Percentiles rank a stretch among this genome's conserved stretches.
These are phyloP conservation scores for Hycleus cichorii DNA, from an alignment of 1,140 invertebrate species.

Conservation along the genomic window DNA sequence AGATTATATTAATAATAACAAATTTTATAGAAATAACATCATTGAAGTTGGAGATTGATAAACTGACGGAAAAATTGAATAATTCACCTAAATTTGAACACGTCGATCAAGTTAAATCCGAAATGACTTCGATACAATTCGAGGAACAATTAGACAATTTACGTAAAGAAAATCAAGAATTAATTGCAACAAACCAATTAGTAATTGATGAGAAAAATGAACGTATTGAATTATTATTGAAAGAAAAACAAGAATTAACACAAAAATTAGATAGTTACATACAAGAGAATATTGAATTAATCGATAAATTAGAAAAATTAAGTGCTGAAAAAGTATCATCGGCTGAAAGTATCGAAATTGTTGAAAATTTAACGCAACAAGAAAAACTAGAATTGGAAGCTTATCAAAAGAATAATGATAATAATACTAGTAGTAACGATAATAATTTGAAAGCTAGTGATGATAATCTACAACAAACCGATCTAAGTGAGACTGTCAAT, in stretches of 20 bases:
- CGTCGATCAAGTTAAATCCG: slow-evolving; percentile 57
- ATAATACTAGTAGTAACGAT: slow-evolving; percentile 4
- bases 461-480: slow-evolving; percentile 26
- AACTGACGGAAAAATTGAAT: slow-evolving; percentile 28
- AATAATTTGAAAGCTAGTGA: slow-evolving; percentile 18
- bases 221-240: slow-evolving; percentile 48
- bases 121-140: slow-evolving; percentile 63
- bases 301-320: slow-evolving; percentile 58
- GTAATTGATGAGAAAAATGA: slow-evolving; percentile 42
- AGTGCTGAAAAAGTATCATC: slow-evolving; percentile 58
- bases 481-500: slow-evolving; percentile 46
- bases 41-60: slow-evolving; percentile 27
- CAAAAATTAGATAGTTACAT: slow-evolving; percentile 54
- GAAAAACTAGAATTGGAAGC: slow-evolving; percentile 45
- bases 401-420: slow-evolving; percentile 34
- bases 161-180: slow-evolving; percentile 43
- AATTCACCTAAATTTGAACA: slow-evolving; percentile 51
- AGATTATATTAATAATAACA: no score
- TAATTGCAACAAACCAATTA: slow-evolving; percentile 29
- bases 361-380: slow-evolving; percentile 56
- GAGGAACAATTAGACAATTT: slow-evolving; percentile 58
- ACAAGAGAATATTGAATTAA: slow-evolving; percentile 59
- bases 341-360: slow-evolving; percentile 62
- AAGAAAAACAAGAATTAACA: slow-evolving; percentile 50
- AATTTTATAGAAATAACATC: not conserved